Base-by-base conservation (phyloP, 2,797 vertebrate genomes). In the Phataginus tetradactyla region DNA sequence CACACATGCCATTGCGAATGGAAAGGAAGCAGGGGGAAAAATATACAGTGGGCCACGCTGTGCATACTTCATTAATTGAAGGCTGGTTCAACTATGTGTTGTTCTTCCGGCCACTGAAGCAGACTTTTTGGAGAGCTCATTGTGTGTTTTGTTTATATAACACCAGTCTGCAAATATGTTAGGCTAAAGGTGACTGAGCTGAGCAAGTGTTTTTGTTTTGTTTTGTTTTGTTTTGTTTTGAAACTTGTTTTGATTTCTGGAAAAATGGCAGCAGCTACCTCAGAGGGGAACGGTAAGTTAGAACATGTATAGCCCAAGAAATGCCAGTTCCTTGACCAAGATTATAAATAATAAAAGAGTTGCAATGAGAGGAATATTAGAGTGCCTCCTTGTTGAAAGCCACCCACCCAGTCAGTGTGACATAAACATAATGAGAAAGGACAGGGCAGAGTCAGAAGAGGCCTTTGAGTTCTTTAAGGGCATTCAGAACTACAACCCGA, bases 221-320 rank as follows among this genome's bases (percentile, higher is more conserved):
- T 13, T 68, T 66, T 66, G 32, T 13, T 93, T 80, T 94, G 90
- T 97, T 97, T 96, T 95, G 86, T 96, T 96, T 97, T 97, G 89
- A 94, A 98, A 98, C 95, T 91, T 83, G n/a, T 98, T 98, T 98
- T 98, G 96, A 98, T 98, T 98, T 98, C 97, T 98, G 93, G 97
- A 94, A 97, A 98, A 98, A 98, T 98, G 96, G 97, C 98, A 98
- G 98, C 98, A 98, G 98, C 98, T 97, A 98, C 97, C 95, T 98
- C 75, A 4, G 97, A 98, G 90, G 98, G 98, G 96, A 98, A 98
- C 97, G 98, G 98, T 98, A 98, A 98, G 98, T 98, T 98, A 98
- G 98, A 98, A 97, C 66, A 57, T 37, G 61, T 96, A 91, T 85
- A 98, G 97, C 90, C 84, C 80, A 71, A 97, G 95, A 97, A 92